Evolutionary conservation across 2,113 vertebrate species (phyloP).

Genomic region (Progne subis): DNA sequence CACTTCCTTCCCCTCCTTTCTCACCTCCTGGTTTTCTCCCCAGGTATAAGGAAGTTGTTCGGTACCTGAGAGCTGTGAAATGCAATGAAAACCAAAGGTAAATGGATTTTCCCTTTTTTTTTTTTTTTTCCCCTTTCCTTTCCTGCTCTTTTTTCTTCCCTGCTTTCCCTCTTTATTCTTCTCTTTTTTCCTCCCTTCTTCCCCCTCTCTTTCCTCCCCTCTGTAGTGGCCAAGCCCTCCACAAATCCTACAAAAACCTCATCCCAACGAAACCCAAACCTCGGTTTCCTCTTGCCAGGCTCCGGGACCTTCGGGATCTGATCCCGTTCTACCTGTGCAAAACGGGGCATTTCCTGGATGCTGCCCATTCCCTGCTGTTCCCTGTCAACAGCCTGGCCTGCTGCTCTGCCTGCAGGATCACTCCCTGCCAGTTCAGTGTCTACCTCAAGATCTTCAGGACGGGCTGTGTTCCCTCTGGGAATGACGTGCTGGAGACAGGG

Average conservation of each 20-base stretch:
- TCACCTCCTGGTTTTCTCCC: background rate
- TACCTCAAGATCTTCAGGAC: constrained; percentile 69
- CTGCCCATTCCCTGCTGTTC: background rate
- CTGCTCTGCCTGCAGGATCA: constrained; percentile 40
- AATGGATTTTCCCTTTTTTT: background rate
- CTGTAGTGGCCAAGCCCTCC: fast-evolving
- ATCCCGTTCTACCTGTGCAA: constrained; percentile 68
- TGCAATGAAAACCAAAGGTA: constrained; percentile 40
- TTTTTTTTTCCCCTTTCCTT: background rate
- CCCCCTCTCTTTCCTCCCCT: too few relatives aligned
- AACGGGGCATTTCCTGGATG: constrained; percentile 22
- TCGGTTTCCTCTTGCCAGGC: background rate
- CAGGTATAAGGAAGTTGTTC: constrained; percentile 65
- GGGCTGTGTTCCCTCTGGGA: constrained; percentile 31
- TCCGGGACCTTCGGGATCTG: constrained; percentile 26
- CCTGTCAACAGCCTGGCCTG: background rate
- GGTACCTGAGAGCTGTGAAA: constrained; percentile 67
- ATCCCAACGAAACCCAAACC: background rate
- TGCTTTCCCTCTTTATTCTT: too few relatives aligned
- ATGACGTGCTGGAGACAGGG: background rate
- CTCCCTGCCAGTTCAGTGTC: background rate
- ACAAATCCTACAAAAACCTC: background rate
- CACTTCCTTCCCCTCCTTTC: background rate
- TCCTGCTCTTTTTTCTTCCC: too few relatives aligned
- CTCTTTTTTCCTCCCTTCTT: too few relatives aligned